Percentiles rank a stretch among this genome's conserved stretches.
phyloP scores from a whole-genome alignment of 2,888 invertebrate genomes.

The Chymomyza amoena region DNA sequence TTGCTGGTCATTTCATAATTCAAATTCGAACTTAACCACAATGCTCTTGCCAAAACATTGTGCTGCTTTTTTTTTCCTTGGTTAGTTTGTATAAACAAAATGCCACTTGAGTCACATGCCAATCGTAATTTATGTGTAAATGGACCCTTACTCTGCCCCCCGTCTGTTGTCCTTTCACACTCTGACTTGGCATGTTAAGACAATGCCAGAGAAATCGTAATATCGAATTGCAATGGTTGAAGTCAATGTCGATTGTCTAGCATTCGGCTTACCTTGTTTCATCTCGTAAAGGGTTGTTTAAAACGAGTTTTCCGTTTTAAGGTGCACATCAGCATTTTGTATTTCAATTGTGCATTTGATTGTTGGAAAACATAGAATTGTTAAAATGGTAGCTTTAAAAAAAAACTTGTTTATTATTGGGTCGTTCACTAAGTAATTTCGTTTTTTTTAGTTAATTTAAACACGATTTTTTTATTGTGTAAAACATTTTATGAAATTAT shows the following conservation, averaged over 20 bases:
- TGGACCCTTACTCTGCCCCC: background rate
- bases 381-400: too few relatives aligned
- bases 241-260: background rate
- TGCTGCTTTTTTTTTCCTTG: slow-evolving; percentile 8
- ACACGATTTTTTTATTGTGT: too few relatives aligned
- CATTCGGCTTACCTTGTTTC: too few relatives aligned
- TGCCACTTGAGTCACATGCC: slow-evolving; percentile 54
- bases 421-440: too few relatives aligned
- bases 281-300: background rate
- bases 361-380: too few relatives aligned
- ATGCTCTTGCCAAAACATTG: slow-evolving; percentile 24
- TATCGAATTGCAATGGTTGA: background rate
- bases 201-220: background rate
- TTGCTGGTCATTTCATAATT: slow-evolving; percentile 4
- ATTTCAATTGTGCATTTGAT: background rate
- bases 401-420: too few relatives aligned
- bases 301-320: background rate
- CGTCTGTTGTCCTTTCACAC: too few relatives aligned
- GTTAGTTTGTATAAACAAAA: slow-evolving; percentile 5
- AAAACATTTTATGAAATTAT: too few relatives aligned
- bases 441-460: too few relatives aligned
- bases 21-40: background rate
- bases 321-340: background rate
- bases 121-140: slow-evolving; percentile 60
- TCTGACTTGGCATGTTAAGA: background rate